Conservation (phyloP, 2,888 invertebrate genomes). For the Lasiommata megera region DNA sequence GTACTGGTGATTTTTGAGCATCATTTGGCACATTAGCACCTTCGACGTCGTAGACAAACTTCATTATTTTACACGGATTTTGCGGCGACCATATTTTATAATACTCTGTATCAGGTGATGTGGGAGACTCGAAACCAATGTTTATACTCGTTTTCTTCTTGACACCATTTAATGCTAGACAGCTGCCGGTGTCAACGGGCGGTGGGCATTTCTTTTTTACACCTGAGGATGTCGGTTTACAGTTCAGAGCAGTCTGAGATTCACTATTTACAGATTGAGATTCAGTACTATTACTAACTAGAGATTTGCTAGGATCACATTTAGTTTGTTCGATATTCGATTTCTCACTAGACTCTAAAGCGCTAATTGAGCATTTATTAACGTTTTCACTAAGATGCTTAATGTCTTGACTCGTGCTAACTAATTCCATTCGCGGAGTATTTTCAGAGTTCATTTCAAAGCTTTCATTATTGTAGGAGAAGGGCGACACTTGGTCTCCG, state of each 20-base stretch:
- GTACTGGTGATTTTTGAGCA: constrained; percentile 84
- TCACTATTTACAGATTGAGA: constrained; percentile 72
- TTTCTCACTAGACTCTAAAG: constrained; percentile 73
- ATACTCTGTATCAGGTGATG: constrained; percentile 83
- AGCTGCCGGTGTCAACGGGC: constrained; percentile 78
- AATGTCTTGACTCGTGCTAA: constrained; percentile 68
- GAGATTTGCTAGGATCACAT: constrained; percentile 77
- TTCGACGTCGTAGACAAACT: constrained; percentile 77
- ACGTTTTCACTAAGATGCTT: constrained; percentile 75
- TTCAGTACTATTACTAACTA: constrained; percentile 71
- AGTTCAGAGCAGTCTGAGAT: constrained; percentile 64
- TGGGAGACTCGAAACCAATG: constrained; percentile 77
- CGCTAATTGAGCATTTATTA: constrained; percentile 80
- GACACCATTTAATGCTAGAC: constrained; percentile 74
- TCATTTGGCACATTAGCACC: constrained; percentile 70
- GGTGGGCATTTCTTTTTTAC: constrained; percentile 81
- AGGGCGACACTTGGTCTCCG: constrained; percentile 71
- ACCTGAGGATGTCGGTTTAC: constrained; percentile 67
- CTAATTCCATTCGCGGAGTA: constrained; percentile 63
- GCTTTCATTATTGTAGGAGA: constrained; percentile 76
- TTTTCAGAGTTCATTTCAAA: constrained; percentile 76
- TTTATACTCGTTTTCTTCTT: constrained; percentile 84
- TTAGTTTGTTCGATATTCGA: constrained; percentile 63
- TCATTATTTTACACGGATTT: constrained; percentile 81
- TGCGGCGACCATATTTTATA: constrained; percentile 86